Base-by-base conservation (phyloP, 2,113 vertebrate genomes). In the Copsychus sechellarum region DNA sequence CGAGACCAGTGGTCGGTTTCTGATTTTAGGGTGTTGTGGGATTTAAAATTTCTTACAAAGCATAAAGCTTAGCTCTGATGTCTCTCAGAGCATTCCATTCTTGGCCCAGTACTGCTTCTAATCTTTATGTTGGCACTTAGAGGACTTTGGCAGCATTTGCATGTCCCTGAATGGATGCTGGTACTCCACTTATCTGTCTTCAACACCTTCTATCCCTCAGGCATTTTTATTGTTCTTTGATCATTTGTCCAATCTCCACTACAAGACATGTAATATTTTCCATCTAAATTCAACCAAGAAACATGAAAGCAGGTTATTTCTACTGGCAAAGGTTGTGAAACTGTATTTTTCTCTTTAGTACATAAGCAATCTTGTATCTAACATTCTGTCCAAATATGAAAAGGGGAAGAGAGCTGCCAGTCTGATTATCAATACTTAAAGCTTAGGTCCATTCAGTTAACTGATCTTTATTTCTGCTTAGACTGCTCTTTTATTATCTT, bases 121-220 rank as follows among this genome's bases (percentile, higher is more conserved):
- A 91, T 81, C 72, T 86, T 56, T 53, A n/a, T 66, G 45, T 71
- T 93, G 82, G 62, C 73, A 85, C 56, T 74, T 22, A 53, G 23
- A 93, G 28, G 62, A 50, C 87, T 48, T 70, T 81, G 77, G 73
- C 66, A 95, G 17, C 16, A 18, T 88, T 56, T 83, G 36, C 2
- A 2, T 78, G 57, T 4, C n/a, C 14, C 77, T 94, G 53, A 33
- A 43, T 17, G 58, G 85, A 77, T 77, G 31, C 36, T 70, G 69
- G 42, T 60, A 76, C n/a, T 92, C 26, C 82, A 10, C 66, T 87
- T 94, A 94, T 78, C 95, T 96, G 85, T 71, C 66, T 76, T 71
- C 40, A 94, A 71, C 80, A 93, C 48, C 45, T 90, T 95, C 66
- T 78, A 24, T 89, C 90, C 77, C 73, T 78, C 33, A 65, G 70